Conservation (phyloP, 53 echinoderm and acorn worm species). For the Henricia sp. region DNA sequence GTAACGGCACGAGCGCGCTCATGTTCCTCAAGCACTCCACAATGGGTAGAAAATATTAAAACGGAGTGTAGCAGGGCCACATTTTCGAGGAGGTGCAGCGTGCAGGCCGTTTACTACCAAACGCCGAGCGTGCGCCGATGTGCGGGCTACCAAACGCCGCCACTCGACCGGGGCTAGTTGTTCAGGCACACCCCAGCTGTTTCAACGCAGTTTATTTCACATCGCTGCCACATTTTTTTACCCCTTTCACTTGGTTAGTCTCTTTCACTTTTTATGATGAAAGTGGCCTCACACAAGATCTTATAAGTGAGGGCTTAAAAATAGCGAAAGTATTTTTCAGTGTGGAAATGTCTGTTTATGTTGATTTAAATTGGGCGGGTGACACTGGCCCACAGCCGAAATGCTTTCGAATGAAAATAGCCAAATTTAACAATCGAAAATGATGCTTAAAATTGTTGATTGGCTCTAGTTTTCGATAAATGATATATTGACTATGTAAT, state of each 20-base stretch:
- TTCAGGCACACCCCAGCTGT: conserved; percentile 44
- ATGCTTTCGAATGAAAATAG: too few relatives aligned
- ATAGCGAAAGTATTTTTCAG: neutral
- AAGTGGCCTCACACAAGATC: neutral
- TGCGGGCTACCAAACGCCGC: conserved; percentile 40
- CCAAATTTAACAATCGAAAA: too few relatives aligned
- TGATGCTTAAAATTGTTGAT: too few relatives aligned
- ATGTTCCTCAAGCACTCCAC: conserved; percentile 38
- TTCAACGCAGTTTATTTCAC: conserved; percentile 36
- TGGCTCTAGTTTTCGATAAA: too few relatives aligned
- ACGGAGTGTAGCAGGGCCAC: conserved; percentile 6
- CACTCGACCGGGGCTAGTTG: conserved; percentile 33
- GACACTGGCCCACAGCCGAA: too few relatives aligned
- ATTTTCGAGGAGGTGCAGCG: neutral
- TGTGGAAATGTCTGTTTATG: too few relatives aligned
- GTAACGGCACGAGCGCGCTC: conserved; percentile 46
- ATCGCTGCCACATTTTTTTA: conserved; percentile 6
- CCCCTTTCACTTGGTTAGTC: neutral
- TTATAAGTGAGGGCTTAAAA: neutral
- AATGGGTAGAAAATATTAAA: conserved; percentile 27
- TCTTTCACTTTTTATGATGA: neutral
- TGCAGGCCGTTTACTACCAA: conserved; percentile 40
- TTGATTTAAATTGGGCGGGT: too few relatives aligned
- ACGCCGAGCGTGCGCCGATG: conserved; percentile 22
- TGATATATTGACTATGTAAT: too few relatives aligned